phyloP scores from a whole-genome alignment of 2,113 vertebrate genomes.

The Tragelaphus buxtoni region DNA sequence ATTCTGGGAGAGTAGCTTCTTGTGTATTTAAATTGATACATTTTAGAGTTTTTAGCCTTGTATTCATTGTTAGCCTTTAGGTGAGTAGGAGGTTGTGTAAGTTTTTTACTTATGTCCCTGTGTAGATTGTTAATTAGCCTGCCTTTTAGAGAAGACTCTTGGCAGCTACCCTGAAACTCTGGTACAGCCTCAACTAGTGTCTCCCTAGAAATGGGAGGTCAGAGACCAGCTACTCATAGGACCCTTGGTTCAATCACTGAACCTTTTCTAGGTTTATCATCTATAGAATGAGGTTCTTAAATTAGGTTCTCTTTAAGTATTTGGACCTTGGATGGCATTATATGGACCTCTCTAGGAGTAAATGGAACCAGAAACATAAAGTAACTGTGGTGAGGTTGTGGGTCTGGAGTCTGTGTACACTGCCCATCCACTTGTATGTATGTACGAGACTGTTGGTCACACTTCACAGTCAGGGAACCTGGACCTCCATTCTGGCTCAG shows the following conservation, averaged over 20 bases:
- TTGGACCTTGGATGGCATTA: background rate
- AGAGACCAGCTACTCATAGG: background rate
- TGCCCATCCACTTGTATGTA: background rate
- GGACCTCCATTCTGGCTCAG: background rate
- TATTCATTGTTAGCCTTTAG: background rate
- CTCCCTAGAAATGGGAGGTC: background rate
- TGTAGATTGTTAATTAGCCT: background rate
- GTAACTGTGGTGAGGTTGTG: background rate
- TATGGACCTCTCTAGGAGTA: background rate
- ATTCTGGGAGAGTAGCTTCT: background rate
- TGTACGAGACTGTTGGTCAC: background rate
- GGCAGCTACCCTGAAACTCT: background rate
- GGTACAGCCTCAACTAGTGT: background rate
- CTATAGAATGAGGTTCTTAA: background rate
- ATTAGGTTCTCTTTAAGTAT: background rate
- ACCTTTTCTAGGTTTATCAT: background rate
- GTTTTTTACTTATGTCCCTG: background rate
- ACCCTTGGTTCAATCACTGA: background rate
- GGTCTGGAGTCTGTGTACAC: background rate
- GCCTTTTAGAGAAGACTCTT: background rate
- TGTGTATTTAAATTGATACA: background rate
- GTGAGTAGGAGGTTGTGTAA: background rate
- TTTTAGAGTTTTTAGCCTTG: background rate
- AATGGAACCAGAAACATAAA: background rate
- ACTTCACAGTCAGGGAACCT: background rate